phyloP scores from a whole-genome alignment of 2,113 vertebrate species.

The Lanius collurio region DNA sequence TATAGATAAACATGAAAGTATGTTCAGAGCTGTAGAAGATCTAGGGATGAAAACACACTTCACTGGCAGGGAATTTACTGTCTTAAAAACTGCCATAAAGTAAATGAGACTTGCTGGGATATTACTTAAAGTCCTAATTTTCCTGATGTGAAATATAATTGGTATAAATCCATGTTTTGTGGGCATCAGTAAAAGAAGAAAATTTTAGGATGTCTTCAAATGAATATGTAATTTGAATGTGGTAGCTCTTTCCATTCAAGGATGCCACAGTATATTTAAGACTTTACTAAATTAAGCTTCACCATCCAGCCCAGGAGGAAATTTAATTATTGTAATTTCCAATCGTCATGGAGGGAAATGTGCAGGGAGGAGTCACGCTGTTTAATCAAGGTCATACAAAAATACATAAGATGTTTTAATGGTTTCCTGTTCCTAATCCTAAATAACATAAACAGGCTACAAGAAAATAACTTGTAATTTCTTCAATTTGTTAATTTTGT shows the following conservation, averaged over 20 bases:
- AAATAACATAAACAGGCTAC: neutral
- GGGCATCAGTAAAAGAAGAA: neutral
- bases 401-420: neutral
- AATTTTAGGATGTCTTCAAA: neutral
- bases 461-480: neutral
- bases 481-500: neutral
- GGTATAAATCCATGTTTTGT: neutral
- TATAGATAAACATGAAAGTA: neutral
- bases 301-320: neutral
- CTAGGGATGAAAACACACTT: neutral
- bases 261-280: neutral
- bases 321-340: conserved; percentile 45
- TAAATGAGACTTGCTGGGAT: neutral
- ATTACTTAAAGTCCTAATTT: neutral
- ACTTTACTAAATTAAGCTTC: conserved; percentile 18
- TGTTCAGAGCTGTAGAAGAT: neutral
- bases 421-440: neutral
- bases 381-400: conserved; percentile 21
- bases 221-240: neutral
- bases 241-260: neutral
- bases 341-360: neutral
- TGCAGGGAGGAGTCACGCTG: neutral
- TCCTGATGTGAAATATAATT: neutral
- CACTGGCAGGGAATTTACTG: neutral
- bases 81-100: neutral